Evolutionary conservation across 2,888 invertebrate species (phyloP).

Genomic region (Thysanoteuthis rhombus): DNA sequence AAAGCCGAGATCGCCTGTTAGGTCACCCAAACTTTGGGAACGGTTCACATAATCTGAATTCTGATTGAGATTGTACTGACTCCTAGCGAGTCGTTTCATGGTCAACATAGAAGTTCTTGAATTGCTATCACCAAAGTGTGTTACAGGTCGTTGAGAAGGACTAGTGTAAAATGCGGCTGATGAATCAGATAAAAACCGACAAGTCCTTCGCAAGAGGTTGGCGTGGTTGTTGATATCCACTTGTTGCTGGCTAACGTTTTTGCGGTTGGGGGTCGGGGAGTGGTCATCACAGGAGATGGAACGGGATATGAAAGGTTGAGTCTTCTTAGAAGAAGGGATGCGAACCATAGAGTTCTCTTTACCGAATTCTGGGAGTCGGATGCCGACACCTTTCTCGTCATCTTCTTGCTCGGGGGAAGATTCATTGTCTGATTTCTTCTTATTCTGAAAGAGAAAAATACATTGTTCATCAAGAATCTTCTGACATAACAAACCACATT

Average conservation of each 20-base stretch:
- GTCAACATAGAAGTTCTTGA: background rate
- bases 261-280: background rate
- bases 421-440: conserved; percentile 21
- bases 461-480: background rate
- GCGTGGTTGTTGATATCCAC: conserved; percentile 23
- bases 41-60: conserved; percentile 17
- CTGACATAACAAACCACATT: too few relatives aligned
- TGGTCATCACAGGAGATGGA: conserved; percentile 22
- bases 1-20: background rate
- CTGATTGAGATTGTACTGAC: conserved; percentile 20
- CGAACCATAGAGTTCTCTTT: conserved; percentile 17
- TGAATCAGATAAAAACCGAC: conserved; percentile 22
- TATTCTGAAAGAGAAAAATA: background rate
- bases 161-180: background rate
- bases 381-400: background rate
- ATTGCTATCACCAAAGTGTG: background rate
- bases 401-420: background rate
- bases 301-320: background rate
- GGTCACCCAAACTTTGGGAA: conserved; percentile 27
- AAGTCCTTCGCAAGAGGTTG: conserved; percentile 18
- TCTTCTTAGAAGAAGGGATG: background rate
- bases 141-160: background rate
- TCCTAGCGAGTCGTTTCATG: conserved; percentile 16
- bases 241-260: background rate
- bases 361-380: background rate